Conservation (phyloP, 30 jellyfish, hydroid and myxozoan genomes). For the Sanderia malayensis region DNA sequence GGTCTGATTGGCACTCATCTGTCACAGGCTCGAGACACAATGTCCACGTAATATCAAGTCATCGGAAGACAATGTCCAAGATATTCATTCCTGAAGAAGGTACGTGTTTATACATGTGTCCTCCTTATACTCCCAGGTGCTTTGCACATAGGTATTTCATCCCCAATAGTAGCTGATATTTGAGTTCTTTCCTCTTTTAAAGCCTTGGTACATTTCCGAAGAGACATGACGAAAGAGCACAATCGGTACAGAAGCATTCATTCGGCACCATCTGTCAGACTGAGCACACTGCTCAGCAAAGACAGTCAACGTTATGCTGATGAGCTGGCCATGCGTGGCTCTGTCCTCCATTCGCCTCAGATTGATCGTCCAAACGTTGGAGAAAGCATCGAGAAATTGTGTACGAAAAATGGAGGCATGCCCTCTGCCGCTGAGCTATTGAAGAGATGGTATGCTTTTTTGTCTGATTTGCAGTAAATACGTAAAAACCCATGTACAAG, state of each 20-base stretch:
- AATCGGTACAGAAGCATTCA: conserved; percentile 74
- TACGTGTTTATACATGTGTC: background rate
- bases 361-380: conserved; percentile 73
- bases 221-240: conserved; percentile 77
- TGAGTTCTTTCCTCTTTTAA: background rate
- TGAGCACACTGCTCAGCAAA: conserved; percentile 57
- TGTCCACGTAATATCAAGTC: background rate
- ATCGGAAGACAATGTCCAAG: background rate
- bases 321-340: conserved; percentile 73
- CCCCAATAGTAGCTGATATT: no score
- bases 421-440: conserved; percentile 85
- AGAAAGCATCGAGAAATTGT: conserved; percentile 89
- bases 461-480: no score
- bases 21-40: background rate
- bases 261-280: conserved; percentile 48
- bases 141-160: no score
- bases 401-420: conserved; percentile 72
- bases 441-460: conserved; percentile 74
- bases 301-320: conserved; percentile 89
- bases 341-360: conserved; percentile 80
- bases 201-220: conserved; percentile 75
- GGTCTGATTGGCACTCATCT: no score
- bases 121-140: background rate
- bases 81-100: conserved; percentile 13
- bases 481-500: no score